Conservation (phyloP, 2,797 vertebrate species). For the Epinephelus coioides region DNA sequence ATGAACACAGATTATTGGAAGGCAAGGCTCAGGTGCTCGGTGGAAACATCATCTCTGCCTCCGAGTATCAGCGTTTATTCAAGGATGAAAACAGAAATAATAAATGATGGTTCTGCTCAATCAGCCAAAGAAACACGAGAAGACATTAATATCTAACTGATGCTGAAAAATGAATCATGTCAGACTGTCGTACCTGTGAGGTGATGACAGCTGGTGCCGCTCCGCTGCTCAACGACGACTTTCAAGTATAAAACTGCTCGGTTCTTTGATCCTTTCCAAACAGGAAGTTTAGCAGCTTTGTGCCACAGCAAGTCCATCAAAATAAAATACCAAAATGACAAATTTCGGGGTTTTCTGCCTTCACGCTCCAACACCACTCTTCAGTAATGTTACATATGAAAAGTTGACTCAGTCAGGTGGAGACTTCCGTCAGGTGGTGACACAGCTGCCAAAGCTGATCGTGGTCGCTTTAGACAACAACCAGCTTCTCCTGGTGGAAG, state of each 20-base stretch:
- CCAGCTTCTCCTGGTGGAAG: too few species aligned
- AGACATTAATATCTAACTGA: not conserved
- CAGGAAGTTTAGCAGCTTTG: not conserved
- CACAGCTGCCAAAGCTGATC: too few species aligned
- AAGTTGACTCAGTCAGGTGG: too few species aligned
- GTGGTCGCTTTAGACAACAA: too few species aligned
- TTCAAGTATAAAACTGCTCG: too few species aligned
- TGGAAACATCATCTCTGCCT: constrained; percentile 5
- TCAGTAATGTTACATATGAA: too few species aligned
- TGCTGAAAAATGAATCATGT: not conserved
- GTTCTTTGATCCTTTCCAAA: not conserved
- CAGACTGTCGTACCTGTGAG: not conserved
- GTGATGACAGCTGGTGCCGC: not conserved
- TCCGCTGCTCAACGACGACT: not conserved
- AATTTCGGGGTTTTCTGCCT: too few species aligned
- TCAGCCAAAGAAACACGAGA: not conserved
- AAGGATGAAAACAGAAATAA: not conserved
- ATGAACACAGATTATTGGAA: constrained; percentile 41
- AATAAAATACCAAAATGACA: too few species aligned
- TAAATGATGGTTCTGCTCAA: not conserved
- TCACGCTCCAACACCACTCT: too few species aligned
- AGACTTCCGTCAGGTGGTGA: too few species aligned
- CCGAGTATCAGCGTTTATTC: not conserved
- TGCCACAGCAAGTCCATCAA: not conserved
- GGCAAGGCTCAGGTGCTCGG: constrained; percentile 34